These are phyloP conservation scores for Adrianichthys oophorus DNA, from an alignment of 2,797 vertebrate genomes.

Conservation along the genomic window DNA sequence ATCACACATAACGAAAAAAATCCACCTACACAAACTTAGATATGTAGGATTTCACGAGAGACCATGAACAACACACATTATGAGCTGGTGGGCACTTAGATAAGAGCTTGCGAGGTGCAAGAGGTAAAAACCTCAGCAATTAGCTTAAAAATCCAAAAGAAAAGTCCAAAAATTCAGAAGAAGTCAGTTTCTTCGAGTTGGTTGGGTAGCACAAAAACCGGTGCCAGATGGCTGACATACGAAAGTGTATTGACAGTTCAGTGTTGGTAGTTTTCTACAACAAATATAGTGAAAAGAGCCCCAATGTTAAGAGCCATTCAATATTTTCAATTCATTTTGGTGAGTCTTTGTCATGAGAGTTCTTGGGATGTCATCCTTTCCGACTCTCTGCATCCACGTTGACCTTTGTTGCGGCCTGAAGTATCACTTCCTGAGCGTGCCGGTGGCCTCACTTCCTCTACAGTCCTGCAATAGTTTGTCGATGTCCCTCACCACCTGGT, in stretches of 20 bases:
- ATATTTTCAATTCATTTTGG: slow-evolving; percentile 66
- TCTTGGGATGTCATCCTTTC: slow-evolving; percentile 51
- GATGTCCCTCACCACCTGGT: slow-evolving; percentile 98
- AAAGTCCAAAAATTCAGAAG: slow-evolving; percentile 75
- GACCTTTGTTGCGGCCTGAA: slow-evolving; percentile 20
- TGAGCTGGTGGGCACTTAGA: slow-evolving; percentile 97
- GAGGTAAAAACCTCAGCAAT: slow-evolving; percentile 87
- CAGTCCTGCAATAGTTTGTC: slow-evolving; percentile 99
- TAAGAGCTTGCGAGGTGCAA: slow-evolving; percentile 92
- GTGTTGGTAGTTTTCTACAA: slow-evolving; percentile 52
- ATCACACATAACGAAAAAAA: slow-evolving; percentile 72
- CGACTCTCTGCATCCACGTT: slow-evolving; percentile 48
- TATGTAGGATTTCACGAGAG: slow-evolving; percentile 76
- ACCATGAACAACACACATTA: slow-evolving; percentile 91
- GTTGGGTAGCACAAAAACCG: slow-evolving; percentile 44
- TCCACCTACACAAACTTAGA: slow-evolving; percentile 65
- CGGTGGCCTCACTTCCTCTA: slow-evolving; percentile 89
- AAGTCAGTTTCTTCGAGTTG: slow-evolving; percentile 69
- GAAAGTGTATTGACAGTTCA: slow-evolving; percentile 51
- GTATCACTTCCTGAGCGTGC: slow-evolving; percentile 91
- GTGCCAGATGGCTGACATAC: slow-evolving; percentile 43
- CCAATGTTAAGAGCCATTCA: slow-evolving; percentile 48
- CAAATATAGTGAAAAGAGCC: slow-evolving; percentile 65
- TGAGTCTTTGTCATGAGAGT: slow-evolving; percentile 67
- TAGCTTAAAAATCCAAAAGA: slow-evolving; percentile 83